These are phyloP conservation scores for Achlya flavicornis DNA, from an alignment of 2,888 invertebrate genomes.

Conservation along the genomic window DNA sequence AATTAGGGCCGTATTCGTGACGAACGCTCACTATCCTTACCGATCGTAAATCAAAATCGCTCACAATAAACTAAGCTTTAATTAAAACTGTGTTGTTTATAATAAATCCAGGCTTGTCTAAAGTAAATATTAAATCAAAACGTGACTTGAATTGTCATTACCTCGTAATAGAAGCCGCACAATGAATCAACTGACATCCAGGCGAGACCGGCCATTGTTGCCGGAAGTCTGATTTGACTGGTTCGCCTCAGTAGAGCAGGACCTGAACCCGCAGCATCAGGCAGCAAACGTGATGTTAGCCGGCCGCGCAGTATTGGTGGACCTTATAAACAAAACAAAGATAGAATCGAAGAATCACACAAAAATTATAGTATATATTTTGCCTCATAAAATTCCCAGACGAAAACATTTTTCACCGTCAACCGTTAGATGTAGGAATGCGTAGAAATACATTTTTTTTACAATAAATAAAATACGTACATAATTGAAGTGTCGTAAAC, in stretches of 20 bases:
- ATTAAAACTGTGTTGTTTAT: not conserved
- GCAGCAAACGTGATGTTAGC: slow-evolving; percentile 87
- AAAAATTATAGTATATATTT: not conserved
- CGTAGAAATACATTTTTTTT: not conserved
- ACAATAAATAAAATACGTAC: not conserved
- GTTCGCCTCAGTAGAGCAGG: slow-evolving; percentile 87
- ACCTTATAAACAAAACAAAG: slow-evolving; percentile 44
- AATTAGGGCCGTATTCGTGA: not conserved
- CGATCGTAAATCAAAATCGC: not conserved
- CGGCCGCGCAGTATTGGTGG: slow-evolving; percentile 87
- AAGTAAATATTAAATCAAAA: not conserved
- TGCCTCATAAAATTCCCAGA: slow-evolving; percentile 3
- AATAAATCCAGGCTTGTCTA: too few species aligned
- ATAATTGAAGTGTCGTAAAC: not conserved
- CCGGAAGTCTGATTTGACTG: slow-evolving; percentile 77
- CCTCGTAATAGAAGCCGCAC: slow-evolving; percentile 92
- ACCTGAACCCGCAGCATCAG: slow-evolving; percentile 88
- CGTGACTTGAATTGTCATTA: slow-evolving; percentile 42
- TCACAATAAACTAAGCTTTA: not conserved
- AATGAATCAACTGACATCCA: slow-evolving; percentile 92
- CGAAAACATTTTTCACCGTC: not conserved
- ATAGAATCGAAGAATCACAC: not conserved
- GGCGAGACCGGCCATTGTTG: slow-evolving; percentile 88
- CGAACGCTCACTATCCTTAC: not conserved
- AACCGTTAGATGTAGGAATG: not conserved